A percentile compares a stretch with the other conserved stretches of the same genome.
phyloP scores from a whole-genome alignment of 2,797 vertebrate genomes.

The Octomys mimax region DNA sequence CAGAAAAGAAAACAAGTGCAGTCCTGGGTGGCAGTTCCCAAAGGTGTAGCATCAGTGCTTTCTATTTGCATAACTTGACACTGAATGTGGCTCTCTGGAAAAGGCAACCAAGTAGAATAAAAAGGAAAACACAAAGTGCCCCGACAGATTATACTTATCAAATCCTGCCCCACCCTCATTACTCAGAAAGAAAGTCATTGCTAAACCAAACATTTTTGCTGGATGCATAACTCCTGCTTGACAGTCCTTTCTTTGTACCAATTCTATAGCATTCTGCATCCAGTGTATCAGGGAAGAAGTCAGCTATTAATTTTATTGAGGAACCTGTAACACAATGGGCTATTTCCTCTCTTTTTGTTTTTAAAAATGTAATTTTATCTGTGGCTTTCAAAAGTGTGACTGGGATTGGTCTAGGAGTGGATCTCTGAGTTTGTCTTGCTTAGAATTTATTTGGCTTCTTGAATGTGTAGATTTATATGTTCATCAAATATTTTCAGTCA shows the following conservation, averaged over 20 bases:
- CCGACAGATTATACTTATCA: not conserved
- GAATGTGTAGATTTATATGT: not conserved
- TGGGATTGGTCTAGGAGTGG: not conserved
- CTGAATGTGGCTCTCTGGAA: not conserved
- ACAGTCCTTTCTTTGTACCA: not conserved
- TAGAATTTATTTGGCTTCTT: slow-evolving; percentile 21
- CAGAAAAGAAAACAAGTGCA: slow-evolving; percentile 21
- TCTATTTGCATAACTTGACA: not conserved
- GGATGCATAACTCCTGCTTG: not conserved
- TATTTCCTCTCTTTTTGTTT: not conserved
- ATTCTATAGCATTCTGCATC: not conserved
- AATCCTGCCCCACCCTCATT: not conserved
- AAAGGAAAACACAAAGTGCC: not conserved
- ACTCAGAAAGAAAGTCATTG: not conserved
- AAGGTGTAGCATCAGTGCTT: not conserved
- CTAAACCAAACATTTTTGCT: not conserved
- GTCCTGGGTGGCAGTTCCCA: not conserved
- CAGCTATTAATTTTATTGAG: not conserved
- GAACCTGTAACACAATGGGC: not conserved
- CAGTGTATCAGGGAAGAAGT: not conserved
- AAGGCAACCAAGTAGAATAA: not conserved
- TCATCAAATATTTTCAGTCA: not conserved
- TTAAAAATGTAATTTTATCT: not conserved
- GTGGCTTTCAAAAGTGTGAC: not conserved
- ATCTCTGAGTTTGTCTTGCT: not conserved